These are phyloP conservation scores for Crotalus viridis DNA, from an alignment of 2,113 vertebrate genomes.

Conservation along the genomic window DNA sequence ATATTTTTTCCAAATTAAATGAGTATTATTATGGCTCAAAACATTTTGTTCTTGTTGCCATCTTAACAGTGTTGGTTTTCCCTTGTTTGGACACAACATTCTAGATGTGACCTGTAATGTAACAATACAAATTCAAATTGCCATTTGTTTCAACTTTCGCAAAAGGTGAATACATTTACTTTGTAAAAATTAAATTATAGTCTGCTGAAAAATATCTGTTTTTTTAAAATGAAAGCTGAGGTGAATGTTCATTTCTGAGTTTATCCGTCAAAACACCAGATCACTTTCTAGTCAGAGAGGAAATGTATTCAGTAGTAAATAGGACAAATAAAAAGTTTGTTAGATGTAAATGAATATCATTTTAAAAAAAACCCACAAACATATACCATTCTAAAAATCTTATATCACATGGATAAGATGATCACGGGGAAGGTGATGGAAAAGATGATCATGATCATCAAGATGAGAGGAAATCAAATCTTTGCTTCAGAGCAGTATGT, in stretches of 20 bases:
- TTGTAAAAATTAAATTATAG: background rate
- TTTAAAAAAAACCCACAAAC: background rate
- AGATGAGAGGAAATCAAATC: background rate
- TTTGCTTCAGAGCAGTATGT: background rate
- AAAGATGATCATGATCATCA: slow-evolving; percentile 4
- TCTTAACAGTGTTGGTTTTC: background rate
- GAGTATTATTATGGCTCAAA: background rate
- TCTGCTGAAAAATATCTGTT: background rate
- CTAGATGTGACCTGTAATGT: background rate
- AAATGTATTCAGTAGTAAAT: background rate
- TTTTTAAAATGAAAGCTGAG: background rate
- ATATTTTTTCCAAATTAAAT: background rate
- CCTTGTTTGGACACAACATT: background rate
- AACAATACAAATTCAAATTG: background rate
- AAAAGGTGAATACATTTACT: background rate
- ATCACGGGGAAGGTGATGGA: background rate
- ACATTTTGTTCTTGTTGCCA: background rate
- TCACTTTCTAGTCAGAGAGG: background rate
- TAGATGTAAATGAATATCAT: background rate
- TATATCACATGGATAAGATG: background rate
- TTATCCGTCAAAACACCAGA: background rate
- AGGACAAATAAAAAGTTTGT: background rate
- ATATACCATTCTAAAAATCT: background rate
- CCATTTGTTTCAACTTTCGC: background rate
- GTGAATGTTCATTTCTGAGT: background rate